Conservation (phyloP, 2,797 vertebrate species). For the Etheostoma nigrum region DNA sequence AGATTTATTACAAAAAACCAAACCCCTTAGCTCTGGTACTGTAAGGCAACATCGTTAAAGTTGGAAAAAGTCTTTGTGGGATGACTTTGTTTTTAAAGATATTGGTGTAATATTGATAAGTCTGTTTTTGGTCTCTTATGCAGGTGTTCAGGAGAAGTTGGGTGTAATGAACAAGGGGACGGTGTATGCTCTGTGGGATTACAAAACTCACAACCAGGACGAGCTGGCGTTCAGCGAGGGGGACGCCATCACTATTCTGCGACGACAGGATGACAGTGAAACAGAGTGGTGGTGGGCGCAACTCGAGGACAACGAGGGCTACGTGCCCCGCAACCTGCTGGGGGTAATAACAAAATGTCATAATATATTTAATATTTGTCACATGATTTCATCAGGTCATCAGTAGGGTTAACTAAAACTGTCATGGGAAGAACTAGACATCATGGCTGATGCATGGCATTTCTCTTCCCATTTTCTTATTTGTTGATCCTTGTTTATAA, state of each 20-base stretch:
- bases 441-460: too few relatives aligned
- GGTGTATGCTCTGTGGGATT: slow-evolving; percentile 94
- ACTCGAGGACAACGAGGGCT: slow-evolving; percentile 95
- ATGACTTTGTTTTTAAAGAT: neutral
- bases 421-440: neutral
- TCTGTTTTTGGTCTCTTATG: neutral
- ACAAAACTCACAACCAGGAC: slow-evolving; percentile 91
- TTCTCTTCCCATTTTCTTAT: neutral
- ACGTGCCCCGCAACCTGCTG: slow-evolving; percentile 92
- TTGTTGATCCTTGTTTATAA: neutral
- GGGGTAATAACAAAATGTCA: slow-evolving; percentile 62
- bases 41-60: too few relatives aligned
- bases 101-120: neutral
- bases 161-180: slow-evolving; percentile 98
- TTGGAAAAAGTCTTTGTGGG: neutral
- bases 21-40: neutral
- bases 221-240: slow-evolving; percentile 95
- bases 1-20: neutral
- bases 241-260: slow-evolving; percentile 92
- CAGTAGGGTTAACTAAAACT: neutral
- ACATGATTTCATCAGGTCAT: neutral
- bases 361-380: neutral
- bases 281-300: slow-evolving; percentile 99
- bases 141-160: slow-evolving; percentile 98
- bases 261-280: slow-evolving; percentile 93